A percentile compares a stretch with the other conserved stretches of the same genome.
Evolutionary conservation across 1,140 invertebrate genomes (phyloP).

Genomic region (Pseudachorutes palmiensis): DNA sequence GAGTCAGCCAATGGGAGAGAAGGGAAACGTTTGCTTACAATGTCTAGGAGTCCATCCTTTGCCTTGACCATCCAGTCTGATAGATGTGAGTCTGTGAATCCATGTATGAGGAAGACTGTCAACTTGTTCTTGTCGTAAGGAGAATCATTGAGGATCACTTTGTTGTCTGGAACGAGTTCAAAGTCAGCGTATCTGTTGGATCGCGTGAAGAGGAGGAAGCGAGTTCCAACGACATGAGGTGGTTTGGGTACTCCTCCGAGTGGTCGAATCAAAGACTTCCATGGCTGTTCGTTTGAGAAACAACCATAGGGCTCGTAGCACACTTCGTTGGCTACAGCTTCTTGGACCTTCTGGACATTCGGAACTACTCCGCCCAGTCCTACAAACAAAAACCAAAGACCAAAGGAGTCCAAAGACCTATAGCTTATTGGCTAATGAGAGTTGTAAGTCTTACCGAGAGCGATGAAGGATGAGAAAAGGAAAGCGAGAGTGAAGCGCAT

Average conservation of each 20-base stretch:
- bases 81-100: constrained; percentile 26
- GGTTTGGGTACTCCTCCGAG: constrained; percentile 19
- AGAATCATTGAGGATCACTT: constrained; percentile 20
- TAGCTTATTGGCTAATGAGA: too few relatives aligned
- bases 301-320: constrained; percentile 45
- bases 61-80: constrained; percentile 13
- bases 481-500: too few relatives aligned
- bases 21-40: neutral
- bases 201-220: constrained; percentile 31
- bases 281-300: constrained; percentile 42
- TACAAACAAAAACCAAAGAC: too few relatives aligned
- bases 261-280: constrained; percentile 40
- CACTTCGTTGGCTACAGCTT: too few relatives aligned
- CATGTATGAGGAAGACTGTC: constrained; percentile 27
- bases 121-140: constrained; percentile 13
- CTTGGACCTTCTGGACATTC: too few relatives aligned
- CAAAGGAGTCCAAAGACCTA: too few relatives aligned
- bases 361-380: too few relatives aligned
- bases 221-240: constrained; percentile 28
- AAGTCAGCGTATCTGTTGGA: constrained; percentile 6
- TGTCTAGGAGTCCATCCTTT: constrained; percentile 25
- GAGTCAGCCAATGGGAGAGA: neutral
- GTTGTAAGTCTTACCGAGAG: too few relatives aligned
- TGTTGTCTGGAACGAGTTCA: constrained; percentile 25
- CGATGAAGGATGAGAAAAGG: too few relatives aligned